These are phyloP conservation scores for Aselliscus stoliczkanus DNA, from an alignment of 2,797 vertebrate species.

Conservation along the genomic window DNA sequence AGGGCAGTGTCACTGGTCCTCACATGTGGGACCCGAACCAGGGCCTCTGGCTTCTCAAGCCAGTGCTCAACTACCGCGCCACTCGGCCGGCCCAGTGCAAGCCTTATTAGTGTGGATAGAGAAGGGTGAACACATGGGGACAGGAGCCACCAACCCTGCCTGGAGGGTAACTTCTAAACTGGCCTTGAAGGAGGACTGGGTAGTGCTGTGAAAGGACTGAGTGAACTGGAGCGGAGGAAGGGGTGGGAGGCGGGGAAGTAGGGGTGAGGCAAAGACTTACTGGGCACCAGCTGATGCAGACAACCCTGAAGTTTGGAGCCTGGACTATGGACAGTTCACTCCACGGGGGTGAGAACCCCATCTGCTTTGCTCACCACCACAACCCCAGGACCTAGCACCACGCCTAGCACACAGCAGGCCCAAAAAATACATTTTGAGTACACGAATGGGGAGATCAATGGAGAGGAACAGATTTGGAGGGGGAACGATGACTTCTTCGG, in stretches of 20 bases:
- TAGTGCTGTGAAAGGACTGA: not conserved
- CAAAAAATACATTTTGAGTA: not conserved
- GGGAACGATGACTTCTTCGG: not conserved
- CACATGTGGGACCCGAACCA: no score
- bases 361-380: not conserved
- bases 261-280: not conserved
- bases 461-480: not conserved
- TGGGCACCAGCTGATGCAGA: no score
- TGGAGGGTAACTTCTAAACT: not conserved
- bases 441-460: not conserved
- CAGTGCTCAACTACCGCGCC: no score
- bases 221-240: not conserved
- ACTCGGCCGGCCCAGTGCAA: no score
- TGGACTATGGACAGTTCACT: accelerated
- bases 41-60: no score
- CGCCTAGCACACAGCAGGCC: not conserved
- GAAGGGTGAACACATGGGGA: not conserved
- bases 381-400: not conserved
- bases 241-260: not conserved
- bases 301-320: not conserved
- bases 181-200: not conserved
- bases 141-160: not conserved
- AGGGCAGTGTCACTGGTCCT: no score
- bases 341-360: not conserved
- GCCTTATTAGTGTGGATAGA: not conserved